phyloP scores from a whole-genome alignment of 37 sponge, comb jelly and placozoan species.

The Beroe forskalii region DNA sequence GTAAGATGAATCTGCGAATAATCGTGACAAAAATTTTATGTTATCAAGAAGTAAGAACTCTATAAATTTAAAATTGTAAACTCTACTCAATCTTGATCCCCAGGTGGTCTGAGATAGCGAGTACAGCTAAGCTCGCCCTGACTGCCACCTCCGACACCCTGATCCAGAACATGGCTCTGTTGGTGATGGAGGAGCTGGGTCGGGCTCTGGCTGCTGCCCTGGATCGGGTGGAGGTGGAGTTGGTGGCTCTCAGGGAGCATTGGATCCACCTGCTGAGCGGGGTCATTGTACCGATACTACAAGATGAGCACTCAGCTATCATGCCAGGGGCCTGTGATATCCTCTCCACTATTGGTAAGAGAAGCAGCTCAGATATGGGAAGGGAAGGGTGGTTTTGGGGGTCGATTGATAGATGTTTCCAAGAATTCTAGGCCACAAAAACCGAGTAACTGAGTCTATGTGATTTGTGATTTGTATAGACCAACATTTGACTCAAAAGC shows the following conservation, averaged over 20 bases:
- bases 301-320: constrained; percentile 34
- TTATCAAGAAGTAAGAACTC: too few relatives aligned
- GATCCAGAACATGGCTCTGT: constrained; percentile 51
- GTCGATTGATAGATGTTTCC: too few relatives aligned
- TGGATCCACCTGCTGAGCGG: constrained; percentile 31
- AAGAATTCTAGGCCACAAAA: too few relatives aligned
- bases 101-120: constrained; percentile 40
- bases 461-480: too few relatives aligned
- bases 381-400: too few relatives aligned
- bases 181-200: constrained; percentile 56
- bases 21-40: too few relatives aligned
- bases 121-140: constrained; percentile 1
- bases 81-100: not conserved
- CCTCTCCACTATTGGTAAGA: constrained; percentile 47
- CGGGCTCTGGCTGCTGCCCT: constrained; percentile 38
- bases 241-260: constrained; percentile 16
- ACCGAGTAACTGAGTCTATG: too few relatives aligned
- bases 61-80: too few relatives aligned
- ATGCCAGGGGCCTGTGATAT: constrained; percentile 65
- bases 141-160: not conserved
- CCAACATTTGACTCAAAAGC: too few relatives aligned
- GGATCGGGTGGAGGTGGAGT: not conserved
- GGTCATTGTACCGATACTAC: constrained; percentile 48
- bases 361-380: too few relatives aligned
- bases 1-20: too few relatives aligned